These are phyloP conservation scores for Pterobdella sp. DNA, from an alignment of 2,888 invertebrate species.

Conservation along the genomic window DNA sequence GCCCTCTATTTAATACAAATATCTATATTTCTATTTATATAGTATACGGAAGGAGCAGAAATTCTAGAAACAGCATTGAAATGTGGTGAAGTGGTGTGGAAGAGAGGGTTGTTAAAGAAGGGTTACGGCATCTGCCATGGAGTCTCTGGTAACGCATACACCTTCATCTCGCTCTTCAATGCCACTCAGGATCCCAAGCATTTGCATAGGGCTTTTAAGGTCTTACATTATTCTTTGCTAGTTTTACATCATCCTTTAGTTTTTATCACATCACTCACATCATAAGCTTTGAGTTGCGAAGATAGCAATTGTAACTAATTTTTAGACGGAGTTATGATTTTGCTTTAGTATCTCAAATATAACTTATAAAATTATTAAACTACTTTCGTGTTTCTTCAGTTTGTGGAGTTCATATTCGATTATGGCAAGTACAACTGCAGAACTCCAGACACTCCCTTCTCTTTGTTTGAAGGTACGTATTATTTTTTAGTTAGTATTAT, in stretches of 20 bases:
- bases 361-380: not conserved
- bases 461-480: constrained; percentile 69
- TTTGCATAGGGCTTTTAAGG: constrained; percentile 62
- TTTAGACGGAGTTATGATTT: not conserved
- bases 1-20: no score
- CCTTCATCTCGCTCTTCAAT: constrained; percentile 70
- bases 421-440: constrained; percentile 60
- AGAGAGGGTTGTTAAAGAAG: constrained; percentile 69
- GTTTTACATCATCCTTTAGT: not conserved
- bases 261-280: not conserved
- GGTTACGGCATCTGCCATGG: constrained; percentile 77
- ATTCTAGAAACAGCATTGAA: constrained; percentile 61
- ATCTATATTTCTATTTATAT: no score
- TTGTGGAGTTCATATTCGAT: constrained; percentile 71
- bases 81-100: constrained; percentile 72
- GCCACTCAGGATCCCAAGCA: constrained; percentile 66
- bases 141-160: constrained; percentile 76
- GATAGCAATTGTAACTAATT: not conserved
- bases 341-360: not conserved
- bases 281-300: not conserved
- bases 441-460: constrained; percentile 70
- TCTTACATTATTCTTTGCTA: constrained; percentile 35
- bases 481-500: not conserved
- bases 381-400: constrained; percentile 50
- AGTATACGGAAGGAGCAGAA: no score